phyloP scores from a whole-genome alignment of 2,113 vertebrate genomes.

The Hipposideros armiger region DNA sequence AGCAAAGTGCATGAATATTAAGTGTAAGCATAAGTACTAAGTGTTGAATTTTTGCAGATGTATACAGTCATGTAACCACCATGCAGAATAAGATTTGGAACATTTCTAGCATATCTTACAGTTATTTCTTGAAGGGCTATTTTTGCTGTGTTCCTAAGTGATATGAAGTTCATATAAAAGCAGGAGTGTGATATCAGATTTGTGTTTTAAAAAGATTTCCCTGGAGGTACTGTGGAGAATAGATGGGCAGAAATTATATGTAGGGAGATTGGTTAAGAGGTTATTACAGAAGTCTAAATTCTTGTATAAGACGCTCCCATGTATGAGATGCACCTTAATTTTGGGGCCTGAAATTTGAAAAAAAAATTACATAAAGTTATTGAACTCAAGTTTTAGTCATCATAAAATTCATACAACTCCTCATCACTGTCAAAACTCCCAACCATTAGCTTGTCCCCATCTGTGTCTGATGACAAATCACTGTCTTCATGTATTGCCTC shows the following conservation, averaged over 20 bases:
- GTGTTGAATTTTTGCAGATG: slow-evolving; percentile 22
- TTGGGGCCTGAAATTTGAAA: no score
- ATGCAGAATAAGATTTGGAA: neutral
- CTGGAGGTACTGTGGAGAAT: neutral
- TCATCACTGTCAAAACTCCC: no score
- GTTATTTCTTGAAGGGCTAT: neutral
- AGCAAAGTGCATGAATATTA: neutral
- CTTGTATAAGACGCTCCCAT: no score
- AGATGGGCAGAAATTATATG: neutral
- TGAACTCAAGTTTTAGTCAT: no score
- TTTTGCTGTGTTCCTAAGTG: neutral
- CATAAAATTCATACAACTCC: no score
- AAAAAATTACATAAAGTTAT: no score
- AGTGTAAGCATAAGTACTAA: neutral
- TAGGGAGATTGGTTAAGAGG: neutral
- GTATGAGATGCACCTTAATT: no score
- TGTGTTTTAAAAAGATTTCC: slow-evolving; percentile 8
- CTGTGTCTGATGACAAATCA: no score
- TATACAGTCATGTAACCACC: neutral
- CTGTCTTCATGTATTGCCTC: no score
- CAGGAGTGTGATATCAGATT: neutral
- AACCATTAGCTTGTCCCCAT: no score
- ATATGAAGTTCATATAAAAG: slow-evolving; percentile 34
- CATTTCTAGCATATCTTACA: neutral
- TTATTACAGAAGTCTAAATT: neutral